Base-by-base conservation (phyloP, 2,888 invertebrate species). In the Plebejus melissa region DNA sequence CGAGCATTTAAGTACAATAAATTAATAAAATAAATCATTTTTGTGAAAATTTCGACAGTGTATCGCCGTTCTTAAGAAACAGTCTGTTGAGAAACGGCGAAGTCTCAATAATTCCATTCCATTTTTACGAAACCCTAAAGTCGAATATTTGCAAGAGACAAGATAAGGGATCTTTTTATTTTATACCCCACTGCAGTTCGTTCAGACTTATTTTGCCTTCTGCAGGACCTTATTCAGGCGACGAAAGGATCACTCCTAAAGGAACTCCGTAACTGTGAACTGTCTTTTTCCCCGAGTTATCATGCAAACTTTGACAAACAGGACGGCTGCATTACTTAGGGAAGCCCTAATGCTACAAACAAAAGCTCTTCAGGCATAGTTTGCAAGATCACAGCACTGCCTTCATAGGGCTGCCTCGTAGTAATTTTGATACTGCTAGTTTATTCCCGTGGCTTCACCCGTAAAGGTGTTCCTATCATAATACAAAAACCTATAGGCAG, bases 271-370 rank as follows among this genome's bases (percentile, higher is more conserved):
- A 2, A 72, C 1, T 7, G 16, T 32, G n/a, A 54, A 16, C 7
- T 11, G 13, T 16, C 46, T 71, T 71, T 72, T 72, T 71, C 50
- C 54, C 32, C 32, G 50, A 72, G 32, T 72, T 72, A 50, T 72
- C 72, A 72, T 72, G 72, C 32, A 50, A 72, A 72, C 50, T 72
- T 72, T 54, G 72, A 54, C 72, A 54, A 72, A 54, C 72, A 16
- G 72, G 71, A 71, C 46, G 71, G 71, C 71, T 72, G 54, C 72
- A 50, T 72, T 72, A 50, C 54, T 72, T 32, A 72, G 22, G 72
- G 32, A 16, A 72, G 32, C 28, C 16, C 16, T 72, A 72, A 50
- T 72, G 72, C 28, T 50, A 28, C 72, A 72, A 72, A 72, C 72
- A 72, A 72, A 72, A 32, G 54, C 50, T 72, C 72, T 72, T 50